Base-by-base conservation (phyloP, 1,140 invertebrate species). In the Palaemon carinicauda region DNA sequence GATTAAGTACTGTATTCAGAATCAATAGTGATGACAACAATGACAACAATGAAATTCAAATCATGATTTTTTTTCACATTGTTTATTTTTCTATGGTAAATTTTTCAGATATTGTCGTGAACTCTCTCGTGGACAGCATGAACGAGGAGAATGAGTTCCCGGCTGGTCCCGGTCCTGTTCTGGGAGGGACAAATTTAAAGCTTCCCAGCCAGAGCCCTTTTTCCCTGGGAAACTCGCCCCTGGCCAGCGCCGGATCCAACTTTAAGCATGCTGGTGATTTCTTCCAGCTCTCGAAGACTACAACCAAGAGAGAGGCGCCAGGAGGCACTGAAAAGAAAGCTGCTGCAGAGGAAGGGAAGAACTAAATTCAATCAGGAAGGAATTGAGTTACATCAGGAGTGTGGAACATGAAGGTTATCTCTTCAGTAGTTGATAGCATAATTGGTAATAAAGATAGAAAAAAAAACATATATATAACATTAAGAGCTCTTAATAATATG, bases 81-180 rank as follows among this genome's bases (percentile, higher is more conserved):
- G 41, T 9, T 41, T 0, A 41, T 41, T 41, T 1, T 41, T 41
- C 12, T 41, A 41, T 1, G 41, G 0, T 12, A 41, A 1, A 41
- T 56, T 5, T 56, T 77, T 7, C 82, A 83, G 82, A 83, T 27
- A 73, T 84, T 1, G 77, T 84, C 41, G 82, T 84, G 31, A 77
- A 75, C 50, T 84, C 82, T 33, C 54, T 84, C 53, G 82, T 84
- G 15, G 82, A 84, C 73, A 84, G 73, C 33, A 19, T 84, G 71
- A 56, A 53, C n/a, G 82, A 65, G 24, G 24, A 84, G 50, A 73
- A 52, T 9, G 80, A 82, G 74, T 54, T 74, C 9, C 80, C 60
- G n/a, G n/a, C 50, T 1, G 80, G n/a, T 74, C 80, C 65, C 14
- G 80, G 80, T 15, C 50, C 80, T 15, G 14, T 82, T 65, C 24